Base-by-base conservation (phyloP, 2,113 vertebrate genomes). In the Baryphthengus martii region DNA sequence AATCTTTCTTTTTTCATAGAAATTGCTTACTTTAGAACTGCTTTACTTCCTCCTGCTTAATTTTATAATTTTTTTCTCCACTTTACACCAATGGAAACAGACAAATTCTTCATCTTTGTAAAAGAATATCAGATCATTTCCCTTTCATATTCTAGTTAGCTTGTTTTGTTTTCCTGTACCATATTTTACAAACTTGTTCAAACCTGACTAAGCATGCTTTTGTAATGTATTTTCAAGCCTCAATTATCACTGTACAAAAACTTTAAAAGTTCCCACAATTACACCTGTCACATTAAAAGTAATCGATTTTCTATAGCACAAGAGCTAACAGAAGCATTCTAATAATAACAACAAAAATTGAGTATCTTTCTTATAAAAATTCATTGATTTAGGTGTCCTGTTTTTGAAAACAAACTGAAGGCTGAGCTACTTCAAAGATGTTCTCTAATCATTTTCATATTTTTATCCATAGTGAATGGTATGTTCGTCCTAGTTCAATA, bases 21-120 rank as follows among this genome's bases (percentile, higher is more conserved):
- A 95, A 97, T 93, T 52, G 47, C n/a, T 74, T 84, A 61, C 56
- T 95, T 90, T 65, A 28, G 78, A 95, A 85, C 24, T 44, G 24
- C 70, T 61, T 78, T 92, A 63, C 73, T 81, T 65, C 80, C 53
- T 83, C 12, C 40, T 58, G 14, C 17, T 72, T 74, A 1, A 0
- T 56, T 90, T 83, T 80, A 24, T 73, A 40, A 2, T 91, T 66
- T 56, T 20, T 55, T 28, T 6, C 28, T 79, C 29, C 26, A 37
- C 13, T 66, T 76, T 93, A 21, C 29, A 71, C 49, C 31, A 66
- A 11, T 53, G 18, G 58, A 90, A 90, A 71, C 9, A 73, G 65
- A 61, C 35, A 58, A 90, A 85, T 77, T 85, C 42, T 72, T 83
- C 85, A 67, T 76, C 33, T 75, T 74, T 42, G 17, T 33, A 49